Percentiles rank a stretch among this genome's conserved stretches.
phyloP scores from a whole-genome alignment of 2,113 vertebrate species.

The Chloropsis hardwickii region DNA sequence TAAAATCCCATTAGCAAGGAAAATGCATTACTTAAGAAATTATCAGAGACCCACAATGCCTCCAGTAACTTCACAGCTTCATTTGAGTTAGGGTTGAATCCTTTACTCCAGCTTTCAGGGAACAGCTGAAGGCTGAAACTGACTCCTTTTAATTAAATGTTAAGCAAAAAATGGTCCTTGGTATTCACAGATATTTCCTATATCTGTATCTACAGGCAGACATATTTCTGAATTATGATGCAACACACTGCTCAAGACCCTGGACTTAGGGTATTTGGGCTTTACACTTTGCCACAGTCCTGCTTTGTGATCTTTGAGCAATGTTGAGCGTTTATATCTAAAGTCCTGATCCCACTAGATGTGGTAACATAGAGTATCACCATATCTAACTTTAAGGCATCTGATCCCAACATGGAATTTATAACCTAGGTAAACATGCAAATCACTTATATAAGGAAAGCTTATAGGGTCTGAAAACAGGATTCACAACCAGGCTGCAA shows the following conservation, averaged over 20 bases:
- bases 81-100: neutral
- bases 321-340: neutral
- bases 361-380: neutral
- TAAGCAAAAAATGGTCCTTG: neutral
- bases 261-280: neutral
- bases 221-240: neutral
- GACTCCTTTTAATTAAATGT: neutral
- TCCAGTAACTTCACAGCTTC: neutral
- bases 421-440: neutral
- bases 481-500: neutral
- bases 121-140: neutral
- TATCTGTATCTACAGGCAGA: neutral
- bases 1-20: constrained; percentile 34
- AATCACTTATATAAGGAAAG: neutral
- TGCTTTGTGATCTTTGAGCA: neutral
- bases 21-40: constrained; percentile 25
- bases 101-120: neutral
- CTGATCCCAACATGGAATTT: neutral
- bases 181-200: neutral
- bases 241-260: neutral
- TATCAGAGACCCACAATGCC: neutral
- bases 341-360: neutral
- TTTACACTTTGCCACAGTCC: neutral
- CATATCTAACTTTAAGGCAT: neutral
- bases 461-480: neutral